phyloP scores from a whole-genome alignment of 2,113 vertebrate genomes.

The Narcine bancroftii region DNA sequence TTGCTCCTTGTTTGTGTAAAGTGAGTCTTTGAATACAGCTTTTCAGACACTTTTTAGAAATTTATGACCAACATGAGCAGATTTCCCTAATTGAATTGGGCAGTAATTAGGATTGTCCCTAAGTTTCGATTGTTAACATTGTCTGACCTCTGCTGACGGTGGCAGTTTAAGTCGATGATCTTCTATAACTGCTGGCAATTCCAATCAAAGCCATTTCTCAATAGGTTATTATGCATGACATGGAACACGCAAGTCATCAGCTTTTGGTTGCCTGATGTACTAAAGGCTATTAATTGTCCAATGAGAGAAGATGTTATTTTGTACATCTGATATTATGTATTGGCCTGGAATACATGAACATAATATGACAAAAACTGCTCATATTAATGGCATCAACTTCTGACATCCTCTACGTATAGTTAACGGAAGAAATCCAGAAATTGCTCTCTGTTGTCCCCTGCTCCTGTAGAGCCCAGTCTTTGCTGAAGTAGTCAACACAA shows the following conservation, averaged over 20 bases:
- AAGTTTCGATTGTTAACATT: not conserved
- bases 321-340: not conserved
- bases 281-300: not conserved
- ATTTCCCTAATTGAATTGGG: not conserved
- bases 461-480: too few species aligned
- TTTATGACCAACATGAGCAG: not conserved
- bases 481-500: too few species aligned
- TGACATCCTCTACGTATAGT: too few species aligned
- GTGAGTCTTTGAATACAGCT: not conserved
- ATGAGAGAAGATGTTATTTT: not conserved
- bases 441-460: too few species aligned
- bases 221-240: not conserved
- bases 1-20: not conserved
- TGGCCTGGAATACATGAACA: not conserved
- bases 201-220: not conserved
- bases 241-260: not conserved
- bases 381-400: too few species aligned
- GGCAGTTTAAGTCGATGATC: not conserved
- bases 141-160: not conserved
- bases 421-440: too few species aligned
- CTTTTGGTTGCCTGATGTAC: not conserved
- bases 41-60: not conserved
- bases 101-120: not conserved
- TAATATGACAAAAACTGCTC: too few species aligned
- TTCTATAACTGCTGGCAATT: not conserved